phyloP scores from a whole-genome alignment of 2,113 vertebrate species.

The Protobothrops mucrosquamatus region DNA sequence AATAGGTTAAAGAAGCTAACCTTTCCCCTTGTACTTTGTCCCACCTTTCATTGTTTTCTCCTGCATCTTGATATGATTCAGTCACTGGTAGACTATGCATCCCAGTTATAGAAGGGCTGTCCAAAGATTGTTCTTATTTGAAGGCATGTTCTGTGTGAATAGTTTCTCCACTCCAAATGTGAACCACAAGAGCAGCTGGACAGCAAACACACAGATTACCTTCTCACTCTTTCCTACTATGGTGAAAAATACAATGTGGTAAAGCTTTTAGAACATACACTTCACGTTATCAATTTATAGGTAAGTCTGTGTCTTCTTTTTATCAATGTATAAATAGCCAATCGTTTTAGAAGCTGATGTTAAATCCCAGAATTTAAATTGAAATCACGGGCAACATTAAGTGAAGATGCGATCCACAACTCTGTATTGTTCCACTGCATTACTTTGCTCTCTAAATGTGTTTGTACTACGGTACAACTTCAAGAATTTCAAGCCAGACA shows the following conservation, averaged over 20 bases:
- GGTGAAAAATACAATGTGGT: not conserved
- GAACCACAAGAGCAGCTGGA: not conserved
- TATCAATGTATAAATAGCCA: not conserved
- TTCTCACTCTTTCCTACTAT: not conserved
- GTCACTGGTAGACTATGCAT: not conserved
- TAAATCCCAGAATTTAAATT: not conserved
- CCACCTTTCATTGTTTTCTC: not conserved
- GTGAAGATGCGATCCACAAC: not conserved
- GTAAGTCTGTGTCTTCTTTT: not conserved
- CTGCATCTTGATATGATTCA: not conserved
- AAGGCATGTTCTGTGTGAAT: not conserved
- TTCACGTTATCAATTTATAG: not conserved
- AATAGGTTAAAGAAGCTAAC: not conserved
- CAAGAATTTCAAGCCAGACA: not conserved
- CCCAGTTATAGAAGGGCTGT: not conserved
- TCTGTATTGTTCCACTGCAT: not conserved
- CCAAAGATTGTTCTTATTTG: not conserved
- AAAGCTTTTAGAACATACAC: not conserved
- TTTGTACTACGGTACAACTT: not conserved
- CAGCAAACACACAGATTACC: not conserved
- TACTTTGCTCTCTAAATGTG: not conserved
- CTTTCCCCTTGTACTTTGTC: not conserved
- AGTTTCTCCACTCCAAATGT: not conserved
- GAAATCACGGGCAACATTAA: not conserved
- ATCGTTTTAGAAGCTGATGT: not conserved